Conservation (phyloP, 2,113 vertebrate species). For the Festucalex cinctus region DNA sequence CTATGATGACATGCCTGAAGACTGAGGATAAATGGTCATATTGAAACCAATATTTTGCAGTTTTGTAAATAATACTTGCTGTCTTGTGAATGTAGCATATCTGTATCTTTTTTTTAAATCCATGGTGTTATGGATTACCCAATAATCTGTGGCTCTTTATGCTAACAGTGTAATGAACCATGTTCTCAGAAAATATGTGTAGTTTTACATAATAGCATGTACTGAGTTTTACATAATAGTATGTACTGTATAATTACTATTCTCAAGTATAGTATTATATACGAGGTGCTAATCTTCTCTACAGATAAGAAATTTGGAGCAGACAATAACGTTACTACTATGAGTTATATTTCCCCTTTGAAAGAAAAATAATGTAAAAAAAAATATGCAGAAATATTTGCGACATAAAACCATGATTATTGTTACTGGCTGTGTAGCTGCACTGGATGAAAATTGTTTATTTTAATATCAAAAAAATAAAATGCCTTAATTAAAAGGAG, state of each 20-base stretch:
- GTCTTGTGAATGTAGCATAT: slow-evolving; percentile 30
- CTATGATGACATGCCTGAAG: not conserved
- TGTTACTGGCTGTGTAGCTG: slow-evolving; percentile 5
- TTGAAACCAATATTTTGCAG: slow-evolving; percentile 38
- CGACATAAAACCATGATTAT: not conserved
- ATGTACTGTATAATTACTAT: too few relatives aligned
- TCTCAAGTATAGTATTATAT: too few relatives aligned
- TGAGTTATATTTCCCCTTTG: not conserved
- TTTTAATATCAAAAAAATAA: slow-evolving; percentile 46
- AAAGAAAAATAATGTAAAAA: not conserved
- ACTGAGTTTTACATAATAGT: not conserved
- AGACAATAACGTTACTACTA: too few relatives aligned
- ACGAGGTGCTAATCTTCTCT: too few relatives aligned
- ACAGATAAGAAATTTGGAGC: too few relatives aligned
- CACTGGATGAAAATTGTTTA: slow-evolving; percentile 30
- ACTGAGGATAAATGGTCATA: slow-evolving; percentile 1
- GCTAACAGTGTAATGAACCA: slow-evolving; percentile 35
- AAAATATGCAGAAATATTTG: not conserved
- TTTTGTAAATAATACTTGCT: slow-evolving; percentile 67
- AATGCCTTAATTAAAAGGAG: slow-evolving; percentile 43
- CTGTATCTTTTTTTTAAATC: slow-evolving; percentile 40
- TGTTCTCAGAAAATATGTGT: slow-evolving; percentile 5
- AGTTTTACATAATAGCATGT: not conserved
- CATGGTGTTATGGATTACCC: slow-evolving; percentile 24
- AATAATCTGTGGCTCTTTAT: slow-evolving; percentile 24